Base-by-base conservation (phyloP, 2,113 vertebrate genomes). In the Thalassarche chlororhynchos region DNA sequence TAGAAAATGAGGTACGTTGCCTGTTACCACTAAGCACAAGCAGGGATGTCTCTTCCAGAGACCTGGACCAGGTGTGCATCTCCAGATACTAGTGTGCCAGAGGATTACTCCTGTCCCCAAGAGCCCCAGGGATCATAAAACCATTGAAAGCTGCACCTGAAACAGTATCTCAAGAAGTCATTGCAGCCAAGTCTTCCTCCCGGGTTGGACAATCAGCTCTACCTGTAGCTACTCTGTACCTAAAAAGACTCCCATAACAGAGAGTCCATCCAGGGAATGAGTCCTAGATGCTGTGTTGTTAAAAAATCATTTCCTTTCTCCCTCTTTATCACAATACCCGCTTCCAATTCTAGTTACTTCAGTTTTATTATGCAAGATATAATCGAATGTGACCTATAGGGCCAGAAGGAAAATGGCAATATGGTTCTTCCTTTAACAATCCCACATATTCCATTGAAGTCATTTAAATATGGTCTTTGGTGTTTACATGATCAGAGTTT, bases 161-260 rank as follows among this genome's bases (percentile, higher is more conserved):
- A 79, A n/a, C 31, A 69, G 16, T 36, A 74, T 38, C 57, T 54
- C n/a, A 47, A 15, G 60, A 64, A 9, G 28, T 70, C 38, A 10
- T 49, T 54, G 28, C 31, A 78, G 60, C 15, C 42, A 66, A 8
- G 9, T 29, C 19, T 34, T 71, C 36, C 40, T 61, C 42, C 9
- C 0, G 0, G 9, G 32, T 4, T 64, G 28, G 54, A 52, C 20
- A 64, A 54, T 32, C 54, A 49, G 23, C 34, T 44, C 47, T n/a
- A 19, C 20, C 42, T 31, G 11, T 42, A 65, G 23, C 21, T n/a
- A 60, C 49, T 58, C 38, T n/a, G 15, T 38, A 51, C 17, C 49
- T 81, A 23, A 29, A 82, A 71, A 38, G 34, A 38, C 11, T 58
- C 47, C 54, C 24, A 18, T 6, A 47, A 29, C 12, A 69, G 28